A percentile compares a stretch with the other conserved stretches of the same genome.
These are phyloP conservation scores for Colaptes auratus DNA, from an alignment of 2,113 vertebrate genomes.

Conservation along the genomic window DNA sequence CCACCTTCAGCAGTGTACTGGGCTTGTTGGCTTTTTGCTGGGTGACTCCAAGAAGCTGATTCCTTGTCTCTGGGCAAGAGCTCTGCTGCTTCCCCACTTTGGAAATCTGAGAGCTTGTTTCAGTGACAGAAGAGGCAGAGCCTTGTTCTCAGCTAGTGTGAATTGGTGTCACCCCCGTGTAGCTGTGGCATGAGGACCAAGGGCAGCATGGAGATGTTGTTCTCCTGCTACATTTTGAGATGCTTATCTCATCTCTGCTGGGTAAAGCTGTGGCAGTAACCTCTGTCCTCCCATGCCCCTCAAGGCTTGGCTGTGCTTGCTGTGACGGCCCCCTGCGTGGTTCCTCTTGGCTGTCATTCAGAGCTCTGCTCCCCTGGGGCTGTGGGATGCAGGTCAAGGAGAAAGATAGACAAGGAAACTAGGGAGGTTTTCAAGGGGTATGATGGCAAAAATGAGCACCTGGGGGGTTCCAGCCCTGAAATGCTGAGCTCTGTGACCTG, in stretches of 20 bases:
- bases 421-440: not conserved
- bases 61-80: not conserved
- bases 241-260: not conserved
- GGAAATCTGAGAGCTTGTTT: not conserved
- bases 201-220: not conserved
- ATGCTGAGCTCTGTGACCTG: not conserved
- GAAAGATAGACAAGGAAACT: not conserved
- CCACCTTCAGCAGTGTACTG: not conserved
- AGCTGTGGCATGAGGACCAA: not conserved
- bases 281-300: not conserved
- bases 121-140: not conserved
- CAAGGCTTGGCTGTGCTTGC: not conserved
- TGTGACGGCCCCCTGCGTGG: not conserved
- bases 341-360: not conserved
- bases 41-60: not conserved
- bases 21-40: not conserved
- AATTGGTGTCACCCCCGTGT: not conserved
- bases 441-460: not conserved
- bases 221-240: not conserved
- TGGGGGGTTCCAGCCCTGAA: not conserved
- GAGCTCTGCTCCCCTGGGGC: not conserved
- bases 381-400: not conserved
- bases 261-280: not conserved
- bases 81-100: not conserved
- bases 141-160: not conserved